Conservation (phyloP, 1,140 invertebrate genomes). For the Trichonephila clavata region DNA sequence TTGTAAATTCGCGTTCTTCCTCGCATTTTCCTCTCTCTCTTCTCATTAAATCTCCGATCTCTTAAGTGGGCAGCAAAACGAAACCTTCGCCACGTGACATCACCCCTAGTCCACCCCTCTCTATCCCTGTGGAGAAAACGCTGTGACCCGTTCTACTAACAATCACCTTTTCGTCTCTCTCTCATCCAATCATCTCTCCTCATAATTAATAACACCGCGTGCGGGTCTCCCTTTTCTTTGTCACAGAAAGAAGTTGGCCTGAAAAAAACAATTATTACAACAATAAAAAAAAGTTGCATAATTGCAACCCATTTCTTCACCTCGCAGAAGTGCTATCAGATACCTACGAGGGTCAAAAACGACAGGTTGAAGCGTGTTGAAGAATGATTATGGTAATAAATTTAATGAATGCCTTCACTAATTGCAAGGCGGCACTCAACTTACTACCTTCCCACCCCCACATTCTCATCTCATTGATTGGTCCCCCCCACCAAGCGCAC, state of each 20-base stretch:
- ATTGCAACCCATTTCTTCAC: slow-evolving; percentile 63
- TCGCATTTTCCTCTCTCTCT: background rate
- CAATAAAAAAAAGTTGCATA: slow-evolving; percentile 44
- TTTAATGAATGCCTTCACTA: slow-evolving; percentile 75
- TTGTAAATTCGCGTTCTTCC: background rate
- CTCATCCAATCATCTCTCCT: slow-evolving; percentile 20
- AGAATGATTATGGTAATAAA: slow-evolving; percentile 76
- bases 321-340: slow-evolving; percentile 44
- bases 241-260: background rate
- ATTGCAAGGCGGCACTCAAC: slow-evolving; percentile 69
- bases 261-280: background rate
- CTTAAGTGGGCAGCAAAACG: slow-evolving; percentile 29
- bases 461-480: slow-evolving; percentile 20
- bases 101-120: background rate
- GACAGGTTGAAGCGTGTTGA: slow-evolving; percentile 65
- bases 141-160: background rate
- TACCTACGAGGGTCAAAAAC: slow-evolving; percentile 70
- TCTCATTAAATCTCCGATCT: background rate
- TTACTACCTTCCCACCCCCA: slow-evolving; percentile 11
- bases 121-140: background rate
- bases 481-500: background rate
- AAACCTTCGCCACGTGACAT: slow-evolving; percentile 27
- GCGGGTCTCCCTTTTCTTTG: background rate
- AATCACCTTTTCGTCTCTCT: slow-evolving; percentile 38
- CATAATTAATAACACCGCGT: slow-evolving; percentile 61